These are phyloP conservation scores for Erynnis tages DNA, from an alignment of 2,888 invertebrate genomes.

Conservation along the genomic window DNA sequence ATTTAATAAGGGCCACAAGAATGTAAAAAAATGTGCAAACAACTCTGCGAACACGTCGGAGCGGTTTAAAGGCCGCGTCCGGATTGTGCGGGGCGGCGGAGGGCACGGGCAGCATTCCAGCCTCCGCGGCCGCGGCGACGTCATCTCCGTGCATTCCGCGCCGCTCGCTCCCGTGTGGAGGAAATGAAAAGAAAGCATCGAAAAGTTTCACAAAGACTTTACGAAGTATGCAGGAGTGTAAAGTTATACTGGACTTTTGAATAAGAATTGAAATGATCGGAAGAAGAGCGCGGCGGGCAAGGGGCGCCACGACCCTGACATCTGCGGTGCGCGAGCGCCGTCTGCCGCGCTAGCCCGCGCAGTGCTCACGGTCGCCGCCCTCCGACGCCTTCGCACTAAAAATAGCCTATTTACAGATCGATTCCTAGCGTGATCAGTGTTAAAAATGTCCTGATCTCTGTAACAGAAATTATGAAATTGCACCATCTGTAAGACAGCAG, in stretches of 20 bases:
- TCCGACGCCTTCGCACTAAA: constrained; percentile 63
- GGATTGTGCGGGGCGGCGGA: constrained; percentile 75
- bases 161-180: constrained; percentile 21
- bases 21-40: constrained; percentile 81
- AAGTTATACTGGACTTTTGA: constrained; percentile 2
- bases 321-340: constrained; percentile 46
- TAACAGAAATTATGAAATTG: constrained; percentile 33
- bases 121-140: constrained; percentile 64
- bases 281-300: constrained; percentile 44
- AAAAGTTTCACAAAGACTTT: constrained; percentile 14
- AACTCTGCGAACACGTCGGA: constrained; percentile 79
- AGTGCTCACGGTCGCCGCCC: constrained; percentile 68
- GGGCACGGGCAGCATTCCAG: constrained; percentile 71
- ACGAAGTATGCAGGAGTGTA: neutral
- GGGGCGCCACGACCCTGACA: constrained; percentile 55
- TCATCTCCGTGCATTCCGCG: constrained; percentile 60
- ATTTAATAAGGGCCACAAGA: constrained; percentile 74
- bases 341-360: constrained; percentile 35
- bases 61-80: constrained; percentile 80
- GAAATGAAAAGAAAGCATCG: constrained; percentile 30
- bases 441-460: constrained; percentile 21
- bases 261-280: constrained; percentile 20
- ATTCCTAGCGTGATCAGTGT: constrained; percentile 33
- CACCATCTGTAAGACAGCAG: too few relatives aligned
- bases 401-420: constrained; percentile 59